Evolutionary conservation across 2,888 invertebrate genomes (phyloP), one percentile per base, ranked within the genome.

Genomic region (Drosophila phalerata): DNA sequence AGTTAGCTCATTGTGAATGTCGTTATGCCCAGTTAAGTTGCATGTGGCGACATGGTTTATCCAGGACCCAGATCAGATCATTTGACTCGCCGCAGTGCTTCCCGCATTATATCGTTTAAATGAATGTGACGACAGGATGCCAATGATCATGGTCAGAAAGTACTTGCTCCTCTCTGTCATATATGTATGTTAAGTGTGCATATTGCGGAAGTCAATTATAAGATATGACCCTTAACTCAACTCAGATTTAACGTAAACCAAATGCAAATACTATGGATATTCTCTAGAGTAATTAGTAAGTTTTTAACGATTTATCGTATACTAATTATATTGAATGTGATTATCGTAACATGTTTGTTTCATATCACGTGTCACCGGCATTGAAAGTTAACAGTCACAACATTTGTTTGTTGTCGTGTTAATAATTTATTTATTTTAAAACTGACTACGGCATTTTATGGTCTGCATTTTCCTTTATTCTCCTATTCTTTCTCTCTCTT

Each of bases 81-180:
- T 62, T 69, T 42, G 58, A 53, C 56, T 73, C 38, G 69, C 43
- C 58, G 49, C 62, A 66, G 62, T 13, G 30, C 17, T 25, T 53
- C 37, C 52, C 60, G 42, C 52, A 62, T 60, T 42, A 79, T 85
- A 81, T 80, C 89, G 79, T 89, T 90, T 90, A 89, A 90, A 90
- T 88, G 89, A 83, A 91, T 89, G 89, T 91, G 90, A 91, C 90
- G 91, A 90, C 91, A 91, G 90, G 89, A 89, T 80, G 83, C 81
- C 89, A 88, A 89, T 89, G 85, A 88, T 85, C 73, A 56, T 52
- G 69, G 55, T 53, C 62, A 30, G 28, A 30, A 3, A 30, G 58
- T 57, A 61, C 70, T 56, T 72, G 80, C 77, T 73, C 15, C 42
- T 11, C n/a, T 17, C 42, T 11, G 10, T 17, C 6, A 28, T 28